phyloP scores from a whole-genome alignment of 2,888 invertebrate genomes.

The Rotaria sp. region DNA sequence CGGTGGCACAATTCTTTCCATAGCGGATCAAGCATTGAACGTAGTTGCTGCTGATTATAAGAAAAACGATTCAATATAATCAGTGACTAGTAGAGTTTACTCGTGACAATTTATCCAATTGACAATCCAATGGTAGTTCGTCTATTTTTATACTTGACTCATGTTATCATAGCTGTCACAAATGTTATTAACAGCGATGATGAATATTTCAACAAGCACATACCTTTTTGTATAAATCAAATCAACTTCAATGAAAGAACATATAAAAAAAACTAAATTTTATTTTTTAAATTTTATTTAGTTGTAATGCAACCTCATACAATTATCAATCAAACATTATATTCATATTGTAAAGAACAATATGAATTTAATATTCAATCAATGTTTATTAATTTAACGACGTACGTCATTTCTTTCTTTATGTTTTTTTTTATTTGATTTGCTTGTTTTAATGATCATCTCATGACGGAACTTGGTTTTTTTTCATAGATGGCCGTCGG shows the following conservation, averaged over 20 bases:
- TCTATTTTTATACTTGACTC: not conserved
- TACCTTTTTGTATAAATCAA: not conserved
- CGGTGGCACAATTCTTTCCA: not conserved
- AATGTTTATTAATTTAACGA: not conserved
- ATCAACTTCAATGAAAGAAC: not conserved
- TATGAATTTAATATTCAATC: not conserved
- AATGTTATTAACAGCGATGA: not conserved
- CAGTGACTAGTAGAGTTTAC: not conserved
- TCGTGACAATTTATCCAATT: not conserved
- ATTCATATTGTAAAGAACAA: conserved; percentile 30
- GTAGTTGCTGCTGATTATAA: not conserved
- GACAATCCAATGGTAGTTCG: not conserved
- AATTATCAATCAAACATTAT: conserved; percentile 11
- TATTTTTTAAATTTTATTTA: not conserved
- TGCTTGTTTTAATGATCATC: too few relatives aligned
- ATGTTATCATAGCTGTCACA: not conserved
- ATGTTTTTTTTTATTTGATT: too few relatives aligned
- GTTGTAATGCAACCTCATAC: conserved; percentile 6
- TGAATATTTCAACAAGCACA: not conserved
- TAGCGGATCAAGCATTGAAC: not conserved
- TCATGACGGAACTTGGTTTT: too few relatives aligned
- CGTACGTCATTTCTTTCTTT: not conserved
- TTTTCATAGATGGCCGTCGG: conserved; percentile 1
- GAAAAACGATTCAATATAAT: not conserved
- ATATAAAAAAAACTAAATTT: not conserved